A percentile compares a stretch with the other conserved stretches of the same genome.
These are phyloP conservation scores for Lasioglossum pauxillum DNA, from an alignment of 2,888 invertebrate genomes.

Conservation along the genomic window DNA sequence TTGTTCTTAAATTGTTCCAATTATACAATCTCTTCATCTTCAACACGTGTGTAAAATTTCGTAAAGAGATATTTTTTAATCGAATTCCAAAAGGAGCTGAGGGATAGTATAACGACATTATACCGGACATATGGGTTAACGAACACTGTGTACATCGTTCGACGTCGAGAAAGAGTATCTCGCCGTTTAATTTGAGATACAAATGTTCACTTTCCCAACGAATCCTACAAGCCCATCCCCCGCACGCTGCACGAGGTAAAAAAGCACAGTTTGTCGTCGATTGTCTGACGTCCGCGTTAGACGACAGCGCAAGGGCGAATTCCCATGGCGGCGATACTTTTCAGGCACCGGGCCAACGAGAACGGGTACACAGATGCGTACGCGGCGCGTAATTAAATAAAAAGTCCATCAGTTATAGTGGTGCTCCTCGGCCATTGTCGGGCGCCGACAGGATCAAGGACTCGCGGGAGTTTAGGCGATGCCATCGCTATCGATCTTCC, in stretches of 20 bases:
- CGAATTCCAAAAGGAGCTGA: background rate
- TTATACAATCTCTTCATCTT: too few relatives aligned
- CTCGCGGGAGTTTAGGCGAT: slow-evolving; percentile 64
- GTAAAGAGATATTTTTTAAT: background rate
- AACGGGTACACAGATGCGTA: slow-evolving; percentile 75
- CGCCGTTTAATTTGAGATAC: background rate
- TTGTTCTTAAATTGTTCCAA: background rate
- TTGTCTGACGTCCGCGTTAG: slow-evolving; percentile 61
- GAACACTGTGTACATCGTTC: background rate
- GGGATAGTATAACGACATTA: too few relatives aligned
- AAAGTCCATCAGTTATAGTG: slow-evolving; percentile 76
- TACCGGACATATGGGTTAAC: background rate
- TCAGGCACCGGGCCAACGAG: slow-evolving; percentile 39
- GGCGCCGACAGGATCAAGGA: slow-evolving; percentile 67
- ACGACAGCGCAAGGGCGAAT: slow-evolving; percentile 54
- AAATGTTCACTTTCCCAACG: background rate
- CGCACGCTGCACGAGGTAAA: background rate
- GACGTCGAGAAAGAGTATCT: background rate
- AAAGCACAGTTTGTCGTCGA: slow-evolving; percentile 46
- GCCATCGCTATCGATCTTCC: slow-evolving; percentile 46
- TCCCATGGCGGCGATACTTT: slow-evolving; percentile 61
- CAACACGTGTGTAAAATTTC: background rate
- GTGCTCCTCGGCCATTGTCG: slow-evolving; percentile 62
- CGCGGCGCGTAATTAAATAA: slow-evolving; percentile 76
- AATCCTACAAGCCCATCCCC: background rate